These are phyloP conservation scores for Octodonta nipae DNA, from an alignment of 2,888 invertebrate species.

Conservation along the genomic window DNA sequence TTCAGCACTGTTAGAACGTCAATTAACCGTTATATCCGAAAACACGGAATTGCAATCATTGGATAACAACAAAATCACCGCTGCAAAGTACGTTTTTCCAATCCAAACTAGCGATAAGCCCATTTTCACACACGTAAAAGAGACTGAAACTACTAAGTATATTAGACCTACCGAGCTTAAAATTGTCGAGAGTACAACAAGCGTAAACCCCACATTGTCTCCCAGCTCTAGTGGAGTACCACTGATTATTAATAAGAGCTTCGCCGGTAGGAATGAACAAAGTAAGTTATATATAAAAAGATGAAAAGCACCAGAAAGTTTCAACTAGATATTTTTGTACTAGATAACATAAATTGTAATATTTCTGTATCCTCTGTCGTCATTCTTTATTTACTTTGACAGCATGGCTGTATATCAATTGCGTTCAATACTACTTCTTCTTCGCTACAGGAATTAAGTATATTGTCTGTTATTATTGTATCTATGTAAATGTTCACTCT, in stretches of 20 bases:
- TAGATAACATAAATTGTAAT: too few relatives aligned
- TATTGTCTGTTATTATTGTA: too few relatives aligned
- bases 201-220: slow-evolving; percentile 32
- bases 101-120: slow-evolving; percentile 35
- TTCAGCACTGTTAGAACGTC: slow-evolving; percentile 48
- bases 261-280: slow-evolving; percentile 23
- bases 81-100: slow-evolving; percentile 35
- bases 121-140: slow-evolving; percentile 8
- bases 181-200: slow-evolving; percentile 15
- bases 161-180: slow-evolving; percentile 22
- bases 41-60: slow-evolving; percentile 55
- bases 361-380: too few relatives aligned
- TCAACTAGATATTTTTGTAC: too few relatives aligned
- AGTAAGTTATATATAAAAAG: slow-evolving; percentile 7
- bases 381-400: too few relatives aligned
- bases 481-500: too few relatives aligned
- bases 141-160: slow-evolving; percentile 7
- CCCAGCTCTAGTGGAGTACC: slow-evolving; percentile 59
- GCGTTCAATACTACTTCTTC: too few relatives aligned
- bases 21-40: slow-evolving; percentile 54
- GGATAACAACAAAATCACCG: slow-evolving; percentile 39
- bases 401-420: too few relatives aligned
- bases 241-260: slow-evolving; percentile 37
- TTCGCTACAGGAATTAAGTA: too few relatives aligned
- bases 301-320: too few relatives aligned